Evolutionary conservation across 2,888 invertebrate species (phyloP), one percentile per base, ranked within the genome.

Genomic region (Cerastoderma edule): DNA sequence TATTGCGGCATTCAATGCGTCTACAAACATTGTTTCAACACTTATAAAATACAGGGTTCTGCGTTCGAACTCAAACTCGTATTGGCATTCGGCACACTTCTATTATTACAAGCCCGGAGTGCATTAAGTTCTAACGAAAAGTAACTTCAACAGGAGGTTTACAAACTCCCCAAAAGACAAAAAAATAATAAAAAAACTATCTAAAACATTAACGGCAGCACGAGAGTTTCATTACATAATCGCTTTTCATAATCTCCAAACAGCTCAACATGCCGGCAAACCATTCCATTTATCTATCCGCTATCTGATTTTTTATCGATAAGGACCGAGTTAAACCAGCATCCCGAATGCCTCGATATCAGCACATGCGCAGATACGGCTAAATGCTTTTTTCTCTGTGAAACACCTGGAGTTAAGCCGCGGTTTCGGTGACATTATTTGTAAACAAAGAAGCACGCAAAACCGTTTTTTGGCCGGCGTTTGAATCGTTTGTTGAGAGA

Each of bases 361-460:
- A 60, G 60, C 60, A 60, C 60, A 60, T 60, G 60, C 60, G 60
- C 60, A 60, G 60, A 60, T 60, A 60, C n/a, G 35, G 60, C 22
- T 35, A 60, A 39, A 60, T 39, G 35, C 33, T 39, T 2, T 60
- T 60, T 60, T 60, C n/a, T n/a, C n/a, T n/a, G n/a, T 2, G 39
- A 60, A 60, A 60, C 60, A 60, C 60, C 60, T 60, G 60, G 60
- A 60, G 1, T 8, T n/a, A 60, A 6, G 24, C 39, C 27, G 60
- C 22, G 33, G 33, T 60, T 22, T 60, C 16, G 60, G 22, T 60
- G 60, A 60, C 60, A 39, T 39, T 60, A 60, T 60, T 60, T 60
- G 60, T 60, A 60, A 39, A 60, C 60, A 60, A 57, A 60, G 60
- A 35, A 39, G n/a, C n/a, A n/a, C n/a, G n/a, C n/a, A n/a, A n/a